Percentiles rank a stretch among this genome's conserved stretches.
phyloP scores from a whole-genome alignment of 92 coral and sea anemone species.

The Parazoanthus darwini region DNA sequence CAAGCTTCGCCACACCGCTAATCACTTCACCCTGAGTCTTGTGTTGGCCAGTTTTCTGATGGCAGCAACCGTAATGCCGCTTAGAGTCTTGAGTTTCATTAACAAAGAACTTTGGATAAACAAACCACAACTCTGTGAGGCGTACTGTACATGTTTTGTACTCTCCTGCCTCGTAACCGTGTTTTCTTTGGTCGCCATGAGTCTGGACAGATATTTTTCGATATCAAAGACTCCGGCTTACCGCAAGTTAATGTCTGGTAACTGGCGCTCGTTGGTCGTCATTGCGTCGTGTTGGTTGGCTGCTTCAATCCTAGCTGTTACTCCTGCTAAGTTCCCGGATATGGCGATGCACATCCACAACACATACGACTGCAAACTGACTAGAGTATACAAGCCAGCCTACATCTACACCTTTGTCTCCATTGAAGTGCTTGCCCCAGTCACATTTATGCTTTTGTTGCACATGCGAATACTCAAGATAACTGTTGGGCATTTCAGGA shows the following conservation, averaged over 20 bases:
- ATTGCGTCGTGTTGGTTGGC: conserved; percentile 63
- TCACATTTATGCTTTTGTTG: conserved; percentile 62
- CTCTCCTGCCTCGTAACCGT: conserved; percentile 79
- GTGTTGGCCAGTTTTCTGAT: conserved; percentile 71
- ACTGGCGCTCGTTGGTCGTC: conserved; percentile 50
- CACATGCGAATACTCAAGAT: conserved; percentile 74
- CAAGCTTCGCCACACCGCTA: conserved; percentile 63
- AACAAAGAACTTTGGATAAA: conserved; percentile 71
- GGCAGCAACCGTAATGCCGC: conserved; percentile 85
- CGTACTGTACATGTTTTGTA: conserved; percentile 71
- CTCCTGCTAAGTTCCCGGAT: conserved; percentile 61
- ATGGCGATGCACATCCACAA: conserved; percentile 15
- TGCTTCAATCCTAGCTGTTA: conserved; percentile 62
- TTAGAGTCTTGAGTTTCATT: conserved; percentile 75
- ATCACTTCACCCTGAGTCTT: conserved; percentile 63
- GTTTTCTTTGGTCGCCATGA: conserved; percentile 66
- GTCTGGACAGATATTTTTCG: conserved; percentile 76
- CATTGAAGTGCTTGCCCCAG: conserved; percentile 74
- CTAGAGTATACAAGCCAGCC: conserved; percentile 59
- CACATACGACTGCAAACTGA: conserved; percentile 72
- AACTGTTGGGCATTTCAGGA: conserved; percentile 54
- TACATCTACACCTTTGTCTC: conserved; percentile 73
- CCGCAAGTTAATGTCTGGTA: conserved; percentile 52
- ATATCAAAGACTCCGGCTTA: conserved; percentile 71
- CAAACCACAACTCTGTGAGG: conserved; percentile 61